Evolutionary conservation across 2,113 vertebrate species (phyloP).

Genomic region (Clinocottus analis): DNA sequence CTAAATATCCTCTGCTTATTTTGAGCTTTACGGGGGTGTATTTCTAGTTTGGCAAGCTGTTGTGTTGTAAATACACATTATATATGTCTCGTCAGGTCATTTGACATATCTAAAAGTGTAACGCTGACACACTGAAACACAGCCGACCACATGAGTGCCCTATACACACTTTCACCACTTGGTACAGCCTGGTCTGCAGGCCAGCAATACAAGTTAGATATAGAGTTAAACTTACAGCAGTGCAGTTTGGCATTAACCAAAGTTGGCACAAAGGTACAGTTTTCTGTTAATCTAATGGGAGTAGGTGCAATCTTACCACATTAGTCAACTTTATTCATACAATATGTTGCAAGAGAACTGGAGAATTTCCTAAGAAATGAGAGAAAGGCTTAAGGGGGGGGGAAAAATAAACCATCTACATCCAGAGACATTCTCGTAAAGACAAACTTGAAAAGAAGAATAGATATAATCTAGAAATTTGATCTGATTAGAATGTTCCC

Average conservation of each 20-base stretch:
- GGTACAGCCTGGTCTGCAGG: slow-evolving; percentile 37
- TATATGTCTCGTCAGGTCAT: slow-evolving; percentile 70
- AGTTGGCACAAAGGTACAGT: slow-evolving; percentile 42
- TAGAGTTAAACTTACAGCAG: slow-evolving; percentile 31
- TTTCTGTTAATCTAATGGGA: slow-evolving; percentile 50
- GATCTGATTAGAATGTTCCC: slow-evolving; percentile 32
- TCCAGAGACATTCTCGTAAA: slow-evolving; percentile 27
- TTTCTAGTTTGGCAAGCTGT: slow-evolving; percentile 70
- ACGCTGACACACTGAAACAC: slow-evolving; percentile 74
- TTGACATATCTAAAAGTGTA: slow-evolving; percentile 77
- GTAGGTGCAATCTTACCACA: slow-evolving; percentile 43
- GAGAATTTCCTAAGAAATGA: slow-evolving; percentile 71
- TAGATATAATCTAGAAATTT: slow-evolving; percentile 15
- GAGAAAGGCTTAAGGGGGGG: slow-evolving; percentile 37
- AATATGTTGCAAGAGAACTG: slow-evolving; percentile 60
- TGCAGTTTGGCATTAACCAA: slow-evolving; percentile 28
- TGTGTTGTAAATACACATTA: slow-evolving; percentile 71
- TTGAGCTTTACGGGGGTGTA: slow-evolving; percentile 54
- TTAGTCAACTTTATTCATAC: slow-evolving; percentile 68
- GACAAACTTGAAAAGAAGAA: slow-evolving; percentile 3
- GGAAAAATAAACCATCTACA: neutral
- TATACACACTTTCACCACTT: slow-evolving; percentile 54
- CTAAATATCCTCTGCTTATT: slow-evolving; percentile 41
- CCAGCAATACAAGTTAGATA: slow-evolving; percentile 19
- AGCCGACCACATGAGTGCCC: slow-evolving; percentile 46